Conservation (phyloP, 1,140 invertebrate species). For the Heliconius melpomene region DNA sequence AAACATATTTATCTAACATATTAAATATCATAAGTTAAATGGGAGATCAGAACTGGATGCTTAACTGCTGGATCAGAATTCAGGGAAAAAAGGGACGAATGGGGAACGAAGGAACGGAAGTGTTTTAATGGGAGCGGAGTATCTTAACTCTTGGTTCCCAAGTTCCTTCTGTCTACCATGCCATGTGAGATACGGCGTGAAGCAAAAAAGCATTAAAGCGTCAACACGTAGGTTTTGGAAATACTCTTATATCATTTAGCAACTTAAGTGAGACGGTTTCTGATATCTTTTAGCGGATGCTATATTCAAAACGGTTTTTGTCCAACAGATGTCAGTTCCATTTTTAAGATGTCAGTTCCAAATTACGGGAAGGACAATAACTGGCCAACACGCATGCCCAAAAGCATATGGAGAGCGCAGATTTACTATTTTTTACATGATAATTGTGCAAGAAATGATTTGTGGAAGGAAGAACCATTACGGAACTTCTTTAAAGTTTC, state of each 20-base stretch:
- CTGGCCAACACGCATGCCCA: neutral
- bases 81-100: too few species aligned
- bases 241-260: neutral
- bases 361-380: constrained; percentile 9
- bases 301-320: neutral
- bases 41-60: too few species aligned
- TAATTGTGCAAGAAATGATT: neutral
- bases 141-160: too few species aligned
- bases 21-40: too few species aligned
- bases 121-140: too few species aligned
- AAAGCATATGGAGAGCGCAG: neutral
- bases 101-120: too few species aligned
- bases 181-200: too few species aligned
- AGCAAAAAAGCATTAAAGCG: too few species aligned
- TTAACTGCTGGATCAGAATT: too few species aligned
- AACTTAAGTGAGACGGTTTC: neutral
- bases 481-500: neutral
- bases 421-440: neutral
- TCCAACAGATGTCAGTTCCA: neutral
- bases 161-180: too few species aligned
- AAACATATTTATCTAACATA: neutral
- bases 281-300: neutral
- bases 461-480: neutral
- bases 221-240: too few species aligned
- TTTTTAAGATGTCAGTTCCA: neutral